Evolutionary conservation across 2,888 invertebrate species (phyloP).

Genomic region (Sarcophaga variegata): DNA sequence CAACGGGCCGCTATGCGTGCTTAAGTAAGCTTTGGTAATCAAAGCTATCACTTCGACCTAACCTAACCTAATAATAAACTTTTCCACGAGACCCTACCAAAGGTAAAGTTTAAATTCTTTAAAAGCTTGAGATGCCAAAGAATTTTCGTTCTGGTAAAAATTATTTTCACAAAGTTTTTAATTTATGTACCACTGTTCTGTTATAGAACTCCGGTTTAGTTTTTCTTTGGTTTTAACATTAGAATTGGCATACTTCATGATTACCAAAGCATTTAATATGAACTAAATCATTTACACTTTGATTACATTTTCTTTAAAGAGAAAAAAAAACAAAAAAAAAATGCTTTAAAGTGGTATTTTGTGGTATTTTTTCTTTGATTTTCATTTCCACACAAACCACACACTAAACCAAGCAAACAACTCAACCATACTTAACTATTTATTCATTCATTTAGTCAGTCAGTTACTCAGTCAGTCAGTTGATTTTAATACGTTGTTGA

Average conservation of each 20-base stretch:
- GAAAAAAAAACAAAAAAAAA: background rate
- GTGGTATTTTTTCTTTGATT: slow-evolving; percentile 20
- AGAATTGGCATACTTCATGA: slow-evolving; percentile 63
- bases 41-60: too few species aligned
- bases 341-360: background rate
- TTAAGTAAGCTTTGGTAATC: too few species aligned
- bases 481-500: slow-evolving; percentile 6
- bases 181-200: background rate
- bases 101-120: too few species aligned
- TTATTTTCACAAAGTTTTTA: background rate
- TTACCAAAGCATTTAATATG: slow-evolving; percentile 68
- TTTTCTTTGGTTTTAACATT: slow-evolving; percentile 18
- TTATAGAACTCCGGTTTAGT: background rate
- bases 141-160: too few species aligned
- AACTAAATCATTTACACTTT: slow-evolving; percentile 70
- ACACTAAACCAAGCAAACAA: background rate
- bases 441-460: slow-evolving; percentile 31
- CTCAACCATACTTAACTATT: slow-evolving; percentile 6
- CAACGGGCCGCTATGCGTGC: too few species aligned
- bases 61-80: too few species aligned
- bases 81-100: too few species aligned
- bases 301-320: slow-evolving; percentile 42
- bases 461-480: slow-evolving; percentile 25
- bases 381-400: background rate
- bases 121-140: too few species aligned